A percentile compares a stretch with the other conserved stretches of the same genome.
Evolutionary conservation across 2,797 vertebrate genomes (phyloP).

Genomic region (Telmatherina bonti): DNA sequence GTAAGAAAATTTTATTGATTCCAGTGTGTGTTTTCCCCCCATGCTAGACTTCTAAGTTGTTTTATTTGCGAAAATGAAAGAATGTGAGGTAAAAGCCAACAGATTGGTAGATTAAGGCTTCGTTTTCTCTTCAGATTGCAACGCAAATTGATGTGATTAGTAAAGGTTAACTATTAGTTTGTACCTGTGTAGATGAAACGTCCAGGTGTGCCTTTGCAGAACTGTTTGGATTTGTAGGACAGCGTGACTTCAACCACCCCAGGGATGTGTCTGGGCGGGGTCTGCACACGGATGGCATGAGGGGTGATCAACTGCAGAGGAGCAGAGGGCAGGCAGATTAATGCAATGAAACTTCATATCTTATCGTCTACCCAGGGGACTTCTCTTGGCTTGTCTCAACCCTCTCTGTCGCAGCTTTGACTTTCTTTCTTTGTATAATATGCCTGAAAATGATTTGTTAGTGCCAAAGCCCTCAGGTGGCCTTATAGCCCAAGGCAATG

Average conservation of each 20-base stretch:
- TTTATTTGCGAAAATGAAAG: constrained; percentile 9
- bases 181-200: constrained; percentile 99
- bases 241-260: constrained; percentile 98
- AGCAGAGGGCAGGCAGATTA: constrained; percentile 56
- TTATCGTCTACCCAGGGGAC: constrained; percentile 54
- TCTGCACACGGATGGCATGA: constrained; percentile 97
- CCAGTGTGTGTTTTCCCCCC: constrained; percentile 8
- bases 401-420: constrained; percentile 63
- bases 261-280: constrained; percentile 89
- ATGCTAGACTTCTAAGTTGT: background rate
- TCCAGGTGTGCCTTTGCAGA: constrained; percentile 98
- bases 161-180: constrained; percentile 59
- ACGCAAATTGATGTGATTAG: constrained; percentile 22
- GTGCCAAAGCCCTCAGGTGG: constrained; percentile 74
- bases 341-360: constrained; percentile 57
- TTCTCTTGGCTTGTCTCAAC: constrained; percentile 35
- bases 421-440: constrained; percentile 72
- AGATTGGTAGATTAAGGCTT: background rate
- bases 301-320: constrained; percentile 93
- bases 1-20: constrained; percentile 19
- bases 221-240: constrained; percentile 99
- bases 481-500: constrained; percentile 73
- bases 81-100: constrained; percentile 9
- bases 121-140: background rate
- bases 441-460: constrained; percentile 70